Evolutionary conservation across 2,888 invertebrate species (phyloP).

Genomic region (Heliconius sara): DNA sequence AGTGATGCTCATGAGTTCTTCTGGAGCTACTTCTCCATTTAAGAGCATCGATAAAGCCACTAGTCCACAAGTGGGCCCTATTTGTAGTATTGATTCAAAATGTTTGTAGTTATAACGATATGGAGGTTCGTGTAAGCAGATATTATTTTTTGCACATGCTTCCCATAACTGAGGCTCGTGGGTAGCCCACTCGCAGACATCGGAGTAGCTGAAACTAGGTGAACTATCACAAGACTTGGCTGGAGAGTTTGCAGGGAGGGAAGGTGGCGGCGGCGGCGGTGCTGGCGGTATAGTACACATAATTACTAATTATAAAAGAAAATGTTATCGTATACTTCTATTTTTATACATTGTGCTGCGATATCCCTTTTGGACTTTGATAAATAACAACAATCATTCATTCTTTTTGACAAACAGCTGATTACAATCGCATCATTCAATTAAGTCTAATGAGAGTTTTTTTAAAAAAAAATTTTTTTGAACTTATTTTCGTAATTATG

Average conservation of each 20-base stretch:
- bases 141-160: slow-evolving; percentile 82
- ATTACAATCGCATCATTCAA: neutral
- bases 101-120: slow-evolving; percentile 74
- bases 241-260: slow-evolving; percentile 46
- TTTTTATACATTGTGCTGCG: slow-evolving; percentile 30
- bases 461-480: too few species aligned
- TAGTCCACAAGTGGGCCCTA: slow-evolving; percentile 92
- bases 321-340: slow-evolving; percentile 27
- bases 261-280: slow-evolving; percentile 56
- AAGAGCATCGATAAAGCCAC: slow-evolving; percentile 93
- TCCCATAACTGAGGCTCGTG: slow-evolving; percentile 83
- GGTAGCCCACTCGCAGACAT: slow-evolving; percentile 84
- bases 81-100: slow-evolving; percentile 74
- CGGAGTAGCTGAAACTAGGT: slow-evolving; percentile 51
- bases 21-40: slow-evolving; percentile 82
- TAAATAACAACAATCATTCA: slow-evolving; percentile 31
- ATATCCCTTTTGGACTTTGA: slow-evolving; percentile 18
- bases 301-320: slow-evolving; percentile 42
- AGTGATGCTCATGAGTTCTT: slow-evolving; percentile 85
- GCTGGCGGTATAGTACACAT: slow-evolving; percentile 72
- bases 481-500: too few species aligned
- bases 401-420: slow-evolving; percentile 34
- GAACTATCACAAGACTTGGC: slow-evolving; percentile 41
- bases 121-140: slow-evolving; percentile 80
- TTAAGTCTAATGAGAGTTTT: neutral